Base-by-base conservation (phyloP, 2,888 invertebrate genomes). In the Iphiclides podalirius region DNA sequence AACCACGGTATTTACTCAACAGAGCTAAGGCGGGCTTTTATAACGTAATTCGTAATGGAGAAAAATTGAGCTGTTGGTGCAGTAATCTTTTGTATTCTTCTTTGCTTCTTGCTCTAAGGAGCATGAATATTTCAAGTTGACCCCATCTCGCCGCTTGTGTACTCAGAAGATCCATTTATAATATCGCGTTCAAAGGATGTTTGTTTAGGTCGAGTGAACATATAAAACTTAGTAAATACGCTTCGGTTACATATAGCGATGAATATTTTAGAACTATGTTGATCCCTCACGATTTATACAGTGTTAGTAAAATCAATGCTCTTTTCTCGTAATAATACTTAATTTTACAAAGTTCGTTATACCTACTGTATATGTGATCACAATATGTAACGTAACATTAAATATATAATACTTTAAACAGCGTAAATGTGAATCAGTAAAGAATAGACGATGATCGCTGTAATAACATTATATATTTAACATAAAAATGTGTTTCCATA, bases 81-180 rank as follows among this genome's bases (percentile, higher is more conserved):
- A 28, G 28, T 28, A 28, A n/a, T 28, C 28, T 28, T 28, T 28
- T 6, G 3, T 4, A 20, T 20, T 6, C 6, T 20, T n/a, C 8
- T 28, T 28, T n/a, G 28, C 28, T 28, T 47, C 40, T 40, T 47
- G 35, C 12, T 47, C 4, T 28, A 9, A 41, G 13, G 7, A 31
- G 28, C 36, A 35, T 42, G 28, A 39, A 43, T 43, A 44, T 43
- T 49, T 44, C 11, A 43, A 13, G 17, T 43, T 37, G 43, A 44
- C 34, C 49, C 14, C 33, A 20, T 50, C 40, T 31, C 7, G 44
- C 34, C 28, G 17, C 20, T 34, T 38, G 28, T 45, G 40, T 40
- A 45, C 26, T 28, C 35, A 40, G 40, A 45, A 35, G 34, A 50
- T 17, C 36, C 47, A 36, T 50, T 50, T 40, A 44, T 45, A 49